Percentiles rank a stretch among this genome's conserved stretches.
Conservation (phyloP, 2,113 vertebrate species). For the Rostratula benghalensis region DNA sequence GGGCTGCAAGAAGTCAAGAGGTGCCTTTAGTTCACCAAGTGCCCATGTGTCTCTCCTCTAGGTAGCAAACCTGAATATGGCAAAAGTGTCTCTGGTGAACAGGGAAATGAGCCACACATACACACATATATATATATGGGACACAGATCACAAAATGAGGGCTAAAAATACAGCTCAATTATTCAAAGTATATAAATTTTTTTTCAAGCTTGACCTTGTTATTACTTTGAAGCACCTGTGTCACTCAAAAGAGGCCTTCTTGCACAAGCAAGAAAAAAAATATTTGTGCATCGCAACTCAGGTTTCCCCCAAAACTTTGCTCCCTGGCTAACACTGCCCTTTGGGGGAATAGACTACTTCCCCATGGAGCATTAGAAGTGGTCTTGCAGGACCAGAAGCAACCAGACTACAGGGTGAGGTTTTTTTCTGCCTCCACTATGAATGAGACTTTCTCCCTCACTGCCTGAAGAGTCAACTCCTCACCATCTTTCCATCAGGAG, state of each 20-base stretch:
- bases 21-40: conserved; percentile 39
- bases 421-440: neutral
- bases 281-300: fast-evolving
- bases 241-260: neutral
- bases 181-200: conserved; percentile 58
- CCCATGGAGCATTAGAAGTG: fast-evolving
- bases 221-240: conserved; percentile 32
- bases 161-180: conserved; percentile 70
- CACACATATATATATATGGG: conserved; percentile 48
- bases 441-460: neutral
- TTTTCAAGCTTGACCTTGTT: conserved; percentile 56
- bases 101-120: conserved; percentile 61
- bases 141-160: conserved; percentile 68
- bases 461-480: neutral
- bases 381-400: neutral
- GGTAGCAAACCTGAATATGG: conserved; percentile 61
- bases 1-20: conserved; percentile 28
- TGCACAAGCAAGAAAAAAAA: neutral
- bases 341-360: neutral
- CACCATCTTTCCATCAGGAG: neutral
- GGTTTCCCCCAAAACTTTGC: neutral
- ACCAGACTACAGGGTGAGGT: fast-evolving
- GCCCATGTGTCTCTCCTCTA: conserved; percentile 56
- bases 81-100: conserved; percentile 62
- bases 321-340: fast-evolving